These are phyloP conservation scores for Hipposideros armiger DNA, from an alignment of 2,113 vertebrate genomes.

Conservation along the genomic window DNA sequence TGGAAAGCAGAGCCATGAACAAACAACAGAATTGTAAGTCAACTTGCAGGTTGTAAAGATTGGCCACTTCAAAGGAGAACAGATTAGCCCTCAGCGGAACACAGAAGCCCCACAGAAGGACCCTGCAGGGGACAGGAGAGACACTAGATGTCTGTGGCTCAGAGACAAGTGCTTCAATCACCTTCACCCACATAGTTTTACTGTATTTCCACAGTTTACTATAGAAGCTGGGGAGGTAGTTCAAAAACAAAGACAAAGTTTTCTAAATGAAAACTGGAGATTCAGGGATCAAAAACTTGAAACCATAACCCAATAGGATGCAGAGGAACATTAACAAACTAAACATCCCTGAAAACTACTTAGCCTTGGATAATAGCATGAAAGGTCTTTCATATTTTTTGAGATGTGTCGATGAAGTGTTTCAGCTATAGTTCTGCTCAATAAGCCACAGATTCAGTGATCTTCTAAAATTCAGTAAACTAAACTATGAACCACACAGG, in stretches of 20 bases:
- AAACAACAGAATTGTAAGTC: background rate
- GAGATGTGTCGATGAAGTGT: background rate
- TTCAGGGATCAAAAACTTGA: background rate
- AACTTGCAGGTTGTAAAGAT: background rate
- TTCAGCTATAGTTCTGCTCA: background rate
- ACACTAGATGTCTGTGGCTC: background rate
- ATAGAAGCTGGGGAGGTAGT: background rate
- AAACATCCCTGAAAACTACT: background rate
- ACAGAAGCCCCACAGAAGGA: background rate
- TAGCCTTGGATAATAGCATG: background rate
- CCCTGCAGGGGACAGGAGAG: background rate
- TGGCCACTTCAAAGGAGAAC: slow-evolving; percentile 59
- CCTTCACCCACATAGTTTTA: background rate
- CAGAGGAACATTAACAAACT: background rate
- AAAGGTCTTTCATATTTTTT: background rate
- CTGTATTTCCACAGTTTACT: background rate
- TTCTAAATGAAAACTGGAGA: background rate
- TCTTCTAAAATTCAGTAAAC: background rate
- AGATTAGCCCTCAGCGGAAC: background rate
- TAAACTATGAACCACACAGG: background rate
- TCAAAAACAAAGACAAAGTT: background rate
- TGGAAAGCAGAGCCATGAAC: background rate
- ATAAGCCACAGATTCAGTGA: background rate
- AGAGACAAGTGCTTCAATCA: background rate
- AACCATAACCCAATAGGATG: background rate